A percentile compares a stretch with the other conserved stretches of the same genome.
These are phyloP conservation scores for Cephalopachus bancanus DNA, from an alignment of 2,797 vertebrate species.

Conservation along the genomic window DNA sequence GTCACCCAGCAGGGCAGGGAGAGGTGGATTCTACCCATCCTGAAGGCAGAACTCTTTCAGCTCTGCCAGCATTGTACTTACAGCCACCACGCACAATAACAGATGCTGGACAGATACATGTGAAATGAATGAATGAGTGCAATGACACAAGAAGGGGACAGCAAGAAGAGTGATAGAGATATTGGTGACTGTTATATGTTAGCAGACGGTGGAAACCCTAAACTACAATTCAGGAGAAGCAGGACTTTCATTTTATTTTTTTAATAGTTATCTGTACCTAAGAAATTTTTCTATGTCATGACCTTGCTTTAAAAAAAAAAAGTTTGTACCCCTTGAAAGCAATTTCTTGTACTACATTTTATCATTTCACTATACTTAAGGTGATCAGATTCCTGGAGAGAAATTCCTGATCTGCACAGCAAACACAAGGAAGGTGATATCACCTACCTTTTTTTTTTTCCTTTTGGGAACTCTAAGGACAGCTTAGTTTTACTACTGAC, in stretches of 20 bases:
- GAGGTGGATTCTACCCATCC: background rate
- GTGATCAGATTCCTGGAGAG: background rate
- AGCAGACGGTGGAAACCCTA: background rate
- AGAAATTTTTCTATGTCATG: background rate
- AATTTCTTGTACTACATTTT: background rate
- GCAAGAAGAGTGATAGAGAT: background rate
- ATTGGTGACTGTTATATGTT: rapidly evolving
- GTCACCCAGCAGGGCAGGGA: rapidly evolving
- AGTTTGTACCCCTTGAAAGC: background rate
- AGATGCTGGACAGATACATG: rapidly evolving
- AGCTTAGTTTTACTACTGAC: background rate
- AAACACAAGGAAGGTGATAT: background rate
- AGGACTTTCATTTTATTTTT: background rate
- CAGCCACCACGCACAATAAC: too few species aligned
- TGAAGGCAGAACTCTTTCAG: rapidly evolving
- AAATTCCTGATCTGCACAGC: background rate
- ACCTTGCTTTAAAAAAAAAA: background rate
- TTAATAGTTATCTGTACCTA: background rate
- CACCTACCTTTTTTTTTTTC: background rate
- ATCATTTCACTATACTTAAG: background rate
- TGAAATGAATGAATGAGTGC: too few species aligned
- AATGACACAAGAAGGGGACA: rapidly evolving
- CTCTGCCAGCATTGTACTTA: background rate
- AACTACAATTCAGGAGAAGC: background rate
- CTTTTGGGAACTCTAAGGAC: background rate